These are phyloP conservation scores for Trissoscelio sp. DNA, from an alignment of 2,888 invertebrate species.

Conservation along the genomic window DNA sequence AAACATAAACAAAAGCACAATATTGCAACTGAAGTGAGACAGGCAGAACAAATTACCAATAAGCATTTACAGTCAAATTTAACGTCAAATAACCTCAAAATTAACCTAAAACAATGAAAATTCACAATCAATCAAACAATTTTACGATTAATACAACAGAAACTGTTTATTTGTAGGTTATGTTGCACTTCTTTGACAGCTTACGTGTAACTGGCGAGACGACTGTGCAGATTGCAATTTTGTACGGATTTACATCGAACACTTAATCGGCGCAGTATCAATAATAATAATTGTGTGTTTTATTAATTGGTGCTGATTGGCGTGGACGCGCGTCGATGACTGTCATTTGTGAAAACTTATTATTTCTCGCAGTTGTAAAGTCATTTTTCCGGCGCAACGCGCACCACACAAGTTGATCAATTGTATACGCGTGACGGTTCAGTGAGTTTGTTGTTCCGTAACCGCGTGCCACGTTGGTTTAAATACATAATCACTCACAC, in stretches of 20 bases:
- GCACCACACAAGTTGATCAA: neutral
- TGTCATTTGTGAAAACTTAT: conserved; percentile 15
- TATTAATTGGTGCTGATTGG: neutral
- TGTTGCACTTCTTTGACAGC: neutral
- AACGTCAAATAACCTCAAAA: neutral
- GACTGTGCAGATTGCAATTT: neutral
- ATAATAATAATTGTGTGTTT: neutral
- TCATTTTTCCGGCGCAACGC: conserved; percentile 1
- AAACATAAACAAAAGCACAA: neutral
- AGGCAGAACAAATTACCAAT: conserved; percentile 29
- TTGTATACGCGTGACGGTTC: neutral
- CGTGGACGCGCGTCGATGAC: conserved; percentile 12
- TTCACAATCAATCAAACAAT: no score
- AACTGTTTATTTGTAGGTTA: neutral
- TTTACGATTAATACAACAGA: no score
- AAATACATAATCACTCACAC: conserved; percentile 21
- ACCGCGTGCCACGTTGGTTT: conserved; percentile 44
- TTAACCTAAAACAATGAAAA: neutral
- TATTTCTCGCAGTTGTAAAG: neutral
- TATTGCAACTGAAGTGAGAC: neutral
- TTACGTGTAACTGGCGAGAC: neutral
- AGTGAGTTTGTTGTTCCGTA: conserved; percentile 12
- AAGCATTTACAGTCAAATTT: conserved; percentile 36
- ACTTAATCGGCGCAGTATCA: neutral
- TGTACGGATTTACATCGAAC: conserved; percentile 4